Percentiles rank a stretch among this genome's conserved stretches.
Evolutionary conservation across 1,140 invertebrate genomes (phyloP).

Genomic region (Pomacea maculata): DNA sequence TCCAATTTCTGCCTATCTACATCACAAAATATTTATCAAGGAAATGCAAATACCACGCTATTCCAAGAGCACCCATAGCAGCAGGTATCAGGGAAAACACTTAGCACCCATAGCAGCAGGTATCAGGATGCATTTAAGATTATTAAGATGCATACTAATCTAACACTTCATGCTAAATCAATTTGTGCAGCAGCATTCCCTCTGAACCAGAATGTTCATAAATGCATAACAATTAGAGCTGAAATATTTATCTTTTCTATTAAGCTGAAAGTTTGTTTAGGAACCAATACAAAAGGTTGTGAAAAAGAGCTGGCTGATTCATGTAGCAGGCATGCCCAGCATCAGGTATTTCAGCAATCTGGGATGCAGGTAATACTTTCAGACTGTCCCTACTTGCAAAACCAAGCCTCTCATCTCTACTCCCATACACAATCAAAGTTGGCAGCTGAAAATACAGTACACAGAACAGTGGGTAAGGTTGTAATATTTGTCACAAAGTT

Average conservation of each 20-base stretch:
- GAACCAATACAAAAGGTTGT: constrained; percentile 66
- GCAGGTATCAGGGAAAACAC: too few species aligned
- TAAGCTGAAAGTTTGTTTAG: constrained; percentile 24
- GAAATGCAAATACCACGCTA: too few species aligned
- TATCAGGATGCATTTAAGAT: too few species aligned
- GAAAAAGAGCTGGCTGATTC: constrained; percentile 64
- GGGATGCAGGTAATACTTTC: constrained; percentile 57
- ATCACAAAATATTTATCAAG: too few species aligned
- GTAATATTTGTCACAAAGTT: neutral
- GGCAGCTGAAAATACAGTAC: constrained; percentile 58
- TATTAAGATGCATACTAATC: too few species aligned
- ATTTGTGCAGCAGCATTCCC: too few species aligned
- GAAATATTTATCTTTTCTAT: neutral
- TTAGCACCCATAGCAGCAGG: too few species aligned
- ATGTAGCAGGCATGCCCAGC: constrained; percentile 67
- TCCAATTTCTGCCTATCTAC: too few species aligned
- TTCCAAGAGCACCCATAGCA: too few species aligned
- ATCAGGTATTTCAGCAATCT: constrained; percentile 56
- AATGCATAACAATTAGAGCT: neutral
- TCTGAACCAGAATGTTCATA: too few species aligned
- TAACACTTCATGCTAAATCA: too few species aligned
- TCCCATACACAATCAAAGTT: constrained; percentile 66
- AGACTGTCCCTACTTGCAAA: constrained; percentile 54
- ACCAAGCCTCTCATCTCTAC: constrained; percentile 61
- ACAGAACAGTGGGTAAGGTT: constrained; percentile 5